Conservation (phyloP, 2,797 vertebrate genomes). For the Sphaeramia orbicularis region DNA sequence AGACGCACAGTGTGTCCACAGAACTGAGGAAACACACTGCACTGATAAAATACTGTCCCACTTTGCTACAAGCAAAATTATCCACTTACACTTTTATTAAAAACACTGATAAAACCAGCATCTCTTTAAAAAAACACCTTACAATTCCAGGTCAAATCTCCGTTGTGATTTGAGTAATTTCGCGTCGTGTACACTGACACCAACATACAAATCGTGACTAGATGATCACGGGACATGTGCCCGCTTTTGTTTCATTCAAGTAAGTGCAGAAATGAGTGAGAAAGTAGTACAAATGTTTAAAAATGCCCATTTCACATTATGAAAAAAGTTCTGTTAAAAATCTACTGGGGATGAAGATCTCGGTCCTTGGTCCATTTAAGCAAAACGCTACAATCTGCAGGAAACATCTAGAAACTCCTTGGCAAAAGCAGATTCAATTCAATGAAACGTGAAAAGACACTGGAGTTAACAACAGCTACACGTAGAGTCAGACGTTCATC, state of each 20-base stretch:
- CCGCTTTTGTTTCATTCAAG: constrained; percentile 9
- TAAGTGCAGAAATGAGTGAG: not conserved
- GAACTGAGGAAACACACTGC: constrained; percentile 1
- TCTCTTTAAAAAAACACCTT: not conserved
- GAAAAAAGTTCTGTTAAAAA: not conserved
- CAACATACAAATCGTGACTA: not conserved
- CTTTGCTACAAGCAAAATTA: constrained; percentile 29
- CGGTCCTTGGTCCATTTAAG: not conserved
- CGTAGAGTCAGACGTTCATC: too few relatives aligned
- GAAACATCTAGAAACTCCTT: too few relatives aligned
- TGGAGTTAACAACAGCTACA: too few relatives aligned
- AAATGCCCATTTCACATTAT: not conserved
- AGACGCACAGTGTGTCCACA: constrained; percentile 3
- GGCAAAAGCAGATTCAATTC: too few relatives aligned
- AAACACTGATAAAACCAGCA: constrained; percentile 4
- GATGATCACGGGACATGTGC: not conserved
- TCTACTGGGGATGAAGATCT: not conserved
- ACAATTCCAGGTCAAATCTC: not conserved
- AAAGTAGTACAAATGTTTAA: not conserved
- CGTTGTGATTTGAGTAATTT: not conserved
- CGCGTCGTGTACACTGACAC: not conserved
- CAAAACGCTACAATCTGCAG: too few relatives aligned
- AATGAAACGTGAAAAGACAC: too few relatives aligned
- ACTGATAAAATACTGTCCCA: constrained; percentile 15
- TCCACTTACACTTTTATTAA: constrained; percentile 29